Evolutionary conservation across 2,888 invertebrate species (phyloP).

Genomic region (Drosophila maculinotata): DNA sequence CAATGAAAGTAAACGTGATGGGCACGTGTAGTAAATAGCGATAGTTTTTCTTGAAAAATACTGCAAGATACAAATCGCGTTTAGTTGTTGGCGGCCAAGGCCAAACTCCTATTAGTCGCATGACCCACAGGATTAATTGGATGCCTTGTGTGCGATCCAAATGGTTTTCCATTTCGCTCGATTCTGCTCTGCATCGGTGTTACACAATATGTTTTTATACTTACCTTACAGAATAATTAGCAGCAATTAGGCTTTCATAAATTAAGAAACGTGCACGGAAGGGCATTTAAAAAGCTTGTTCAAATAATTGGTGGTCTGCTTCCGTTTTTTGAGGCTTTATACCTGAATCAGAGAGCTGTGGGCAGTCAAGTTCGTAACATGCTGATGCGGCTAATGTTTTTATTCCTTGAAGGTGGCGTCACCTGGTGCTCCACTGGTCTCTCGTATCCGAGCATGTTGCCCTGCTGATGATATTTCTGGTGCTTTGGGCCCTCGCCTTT

Average conservation of each 20-base stretch:
- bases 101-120: constrained; percentile 63
- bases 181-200: background rate
- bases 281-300: constrained; percentile 13
- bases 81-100: constrained; percentile 37
- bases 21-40: constrained; percentile 63
- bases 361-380: no score
- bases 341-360: no score
- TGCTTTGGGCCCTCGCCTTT: constrained; percentile 84
- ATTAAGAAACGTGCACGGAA: constrained; percentile 42
- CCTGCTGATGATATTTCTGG: constrained; percentile 82
- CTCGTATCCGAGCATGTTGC: constrained; percentile 82
- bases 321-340: background rate
- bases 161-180: constrained; percentile 37
- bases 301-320: background rate
- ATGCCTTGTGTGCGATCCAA: constrained; percentile 49
- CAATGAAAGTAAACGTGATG: constrained; percentile 63
- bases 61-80: constrained; percentile 10
- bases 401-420: constrained; percentile 80
- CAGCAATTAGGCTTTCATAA: constrained; percentile 57
- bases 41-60: constrained; percentile 38
- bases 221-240: constrained; percentile 27
- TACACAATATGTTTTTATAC: constrained; percentile 36
- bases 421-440: constrained; percentile 81
- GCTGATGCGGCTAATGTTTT: background rate
- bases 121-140: constrained; percentile 40